A percentile compares a stretch with the other conserved stretches of the same genome.
Evolutionary conservation across 2,113 vertebrate species (phyloP).

Genomic region (Marmota monax): DNA sequence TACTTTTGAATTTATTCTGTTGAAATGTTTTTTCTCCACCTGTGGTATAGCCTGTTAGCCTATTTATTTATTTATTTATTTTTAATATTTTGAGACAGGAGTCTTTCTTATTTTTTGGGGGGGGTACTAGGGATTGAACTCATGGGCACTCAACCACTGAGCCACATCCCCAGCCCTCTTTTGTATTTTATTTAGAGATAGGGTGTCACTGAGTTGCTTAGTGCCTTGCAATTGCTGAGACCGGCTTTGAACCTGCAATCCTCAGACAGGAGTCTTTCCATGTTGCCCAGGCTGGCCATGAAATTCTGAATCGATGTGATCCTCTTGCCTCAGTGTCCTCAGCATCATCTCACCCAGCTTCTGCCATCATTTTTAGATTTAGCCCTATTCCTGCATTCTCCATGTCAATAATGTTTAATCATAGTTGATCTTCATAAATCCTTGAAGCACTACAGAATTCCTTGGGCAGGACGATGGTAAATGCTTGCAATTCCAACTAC

Average conservation of each 20-base stretch:
- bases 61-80: neutral
- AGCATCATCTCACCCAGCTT: neutral
- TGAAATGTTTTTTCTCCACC: neutral
- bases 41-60: neutral
- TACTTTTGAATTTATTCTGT: conserved; percentile 14
- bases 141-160: too few species aligned
- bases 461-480: neutral
- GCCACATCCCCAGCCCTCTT: too few species aligned
- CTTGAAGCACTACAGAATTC: neutral
- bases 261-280: too few species aligned
- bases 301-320: too few species aligned
- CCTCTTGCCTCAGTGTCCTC: too few species aligned
- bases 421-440: conserved; percentile 48
- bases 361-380: neutral
- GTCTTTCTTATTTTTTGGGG: too few species aligned
- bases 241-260: too few species aligned
- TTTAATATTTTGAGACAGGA: neutral
- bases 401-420: conserved; percentile 9
- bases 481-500: neutral
- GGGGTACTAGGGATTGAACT: too few species aligned
- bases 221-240: too few species aligned
- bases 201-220: too few species aligned
- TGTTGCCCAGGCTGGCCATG: too few species aligned
- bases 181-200: too few species aligned
- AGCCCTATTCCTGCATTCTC: neutral